phyloP scores from a whole-genome alignment of 2,113 vertebrate genomes.

The Myiagra hebetior region DNA sequence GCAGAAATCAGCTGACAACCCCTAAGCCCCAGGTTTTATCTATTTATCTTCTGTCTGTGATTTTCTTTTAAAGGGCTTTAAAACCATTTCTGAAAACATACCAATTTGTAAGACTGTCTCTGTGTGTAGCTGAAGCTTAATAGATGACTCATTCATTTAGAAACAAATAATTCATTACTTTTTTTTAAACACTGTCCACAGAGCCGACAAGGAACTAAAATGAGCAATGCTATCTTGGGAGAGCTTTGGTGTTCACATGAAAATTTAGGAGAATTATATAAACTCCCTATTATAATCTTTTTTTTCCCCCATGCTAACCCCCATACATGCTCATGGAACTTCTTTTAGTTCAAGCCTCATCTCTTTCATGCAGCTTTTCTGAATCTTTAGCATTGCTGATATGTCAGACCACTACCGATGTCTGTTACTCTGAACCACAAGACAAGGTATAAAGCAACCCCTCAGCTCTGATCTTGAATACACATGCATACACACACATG shows the following conservation, averaged over 20 bases:
- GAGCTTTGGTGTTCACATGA: not conserved
- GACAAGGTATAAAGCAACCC: not conserved
- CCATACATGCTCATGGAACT: not conserved
- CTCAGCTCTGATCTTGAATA: not conserved
- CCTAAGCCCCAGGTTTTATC: not conserved
- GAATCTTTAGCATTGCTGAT: not conserved
- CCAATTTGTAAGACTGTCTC: not conserved
- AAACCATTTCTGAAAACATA: not conserved
- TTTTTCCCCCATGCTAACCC: not conserved
- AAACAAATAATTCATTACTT: not conserved
- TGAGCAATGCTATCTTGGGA: not conserved
- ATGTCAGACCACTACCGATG: not conserved
- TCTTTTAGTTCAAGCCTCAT: not conserved
- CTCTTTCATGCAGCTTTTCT: not conserved
- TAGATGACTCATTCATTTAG: not conserved
- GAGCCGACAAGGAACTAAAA: not conserved
- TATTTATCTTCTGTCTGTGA: not conserved
- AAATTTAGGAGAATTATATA: not conserved
- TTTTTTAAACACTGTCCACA: not conserved
- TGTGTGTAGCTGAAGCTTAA: not conserved
- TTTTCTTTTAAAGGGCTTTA: not conserved
- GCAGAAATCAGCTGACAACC: not conserved
- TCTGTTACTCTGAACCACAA: not conserved
- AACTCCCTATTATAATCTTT: not conserved
- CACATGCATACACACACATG: accelerated